A percentile compares a stretch with the other conserved stretches of the same genome.
These are phyloP conservation scores for Tryphoninae sp. DNA, from an alignment of 2,888 invertebrate species.

Conservation along the genomic window DNA sequence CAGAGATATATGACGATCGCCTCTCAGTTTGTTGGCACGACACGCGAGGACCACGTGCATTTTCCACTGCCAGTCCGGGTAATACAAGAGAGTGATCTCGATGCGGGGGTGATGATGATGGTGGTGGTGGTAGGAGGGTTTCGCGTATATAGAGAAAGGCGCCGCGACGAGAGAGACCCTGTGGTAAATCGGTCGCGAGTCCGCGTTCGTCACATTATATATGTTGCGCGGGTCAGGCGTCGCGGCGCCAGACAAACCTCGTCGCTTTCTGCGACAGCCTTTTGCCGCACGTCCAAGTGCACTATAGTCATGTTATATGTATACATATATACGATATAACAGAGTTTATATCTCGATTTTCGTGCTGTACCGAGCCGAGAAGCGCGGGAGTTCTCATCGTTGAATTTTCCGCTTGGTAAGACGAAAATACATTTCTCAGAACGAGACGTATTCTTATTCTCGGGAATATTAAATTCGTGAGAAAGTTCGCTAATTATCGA, in stretches of 20 bases:
- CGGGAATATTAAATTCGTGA: background rate
- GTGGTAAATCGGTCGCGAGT: constrained; percentile 58
- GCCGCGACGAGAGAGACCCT: constrained; percentile 27
- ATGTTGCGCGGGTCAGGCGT: constrained; percentile 74
- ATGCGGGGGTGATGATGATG: constrained; percentile 1
- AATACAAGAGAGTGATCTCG: constrained; percentile 14
- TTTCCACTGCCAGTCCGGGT: constrained; percentile 13
- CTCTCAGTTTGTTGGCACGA: constrained; percentile 48
- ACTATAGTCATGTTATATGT: background rate
- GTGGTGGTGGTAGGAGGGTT: background rate
- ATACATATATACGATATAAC: constrained; percentile 2
- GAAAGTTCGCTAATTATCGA: background rate
- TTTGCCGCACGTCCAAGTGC: constrained; percentile 25
- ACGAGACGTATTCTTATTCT: constrained; percentile 15
- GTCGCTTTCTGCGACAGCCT: constrained; percentile 28
- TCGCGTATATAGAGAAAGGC: constrained; percentile 20
- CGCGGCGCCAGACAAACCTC: constrained; percentile 72
- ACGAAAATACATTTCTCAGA: constrained; percentile 51
- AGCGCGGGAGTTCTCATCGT: constrained; percentile 50
- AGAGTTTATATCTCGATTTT: background rate
- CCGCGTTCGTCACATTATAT: constrained; percentile 70
- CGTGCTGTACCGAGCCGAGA: constrained; percentile 4
- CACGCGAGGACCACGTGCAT: constrained; percentile 38
- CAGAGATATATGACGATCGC: constrained; percentile 37
- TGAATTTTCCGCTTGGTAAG: constrained; percentile 28